Evolutionary conservation across 2,888 invertebrate species (phyloP), one percentile per base, ranked within the genome.

Genomic region (Apamea epomidion): DNA sequence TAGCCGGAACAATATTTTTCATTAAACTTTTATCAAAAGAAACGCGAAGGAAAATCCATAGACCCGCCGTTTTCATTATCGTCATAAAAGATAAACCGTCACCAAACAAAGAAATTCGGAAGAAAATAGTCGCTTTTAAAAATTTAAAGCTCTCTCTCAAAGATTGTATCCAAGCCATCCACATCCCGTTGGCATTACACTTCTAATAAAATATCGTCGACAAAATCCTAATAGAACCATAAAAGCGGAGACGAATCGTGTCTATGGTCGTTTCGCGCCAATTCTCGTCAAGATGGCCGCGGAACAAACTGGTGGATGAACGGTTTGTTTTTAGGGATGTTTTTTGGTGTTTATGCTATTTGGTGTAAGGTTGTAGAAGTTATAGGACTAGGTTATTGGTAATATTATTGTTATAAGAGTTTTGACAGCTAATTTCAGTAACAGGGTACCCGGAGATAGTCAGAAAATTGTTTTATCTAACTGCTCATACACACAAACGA

Each of bases 211-310:
- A 87, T 90, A 90, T 87, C 78, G 79, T 69, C 83, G 76, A 78
- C 78, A 82, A 84, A 90, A 89, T 89, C 89, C 90, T 90, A 87
- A 90, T 88, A 89, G 87, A 87, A 85, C 90, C 70, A 83, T 90
- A 90, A 90, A 88, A 81, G 64, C 78, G 75, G 76, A 84, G 88
- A 86, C 82, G 75, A 76, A 87, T 86, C 80, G 81, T 78, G 75
- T 89, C 88, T 89, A 88, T 84, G 87, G 84, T 83, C 85, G 84
- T 87, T 90, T 88, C 90, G 87, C 90, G 88, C 90, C 90, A 90
- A 90, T 90, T 90, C 85, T 87, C 87, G 84, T 88, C 87, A 91
- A 92, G 92, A 93, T 93, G 93, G 93, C 89, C 80, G 85, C 89
- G 81, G 86, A 89, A 91, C 89, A 91, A 92, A 91, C 93, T 93